phyloP scores from a whole-genome alignment of 2,113 vertebrate species.

The Ceyx margarethae region DNA sequence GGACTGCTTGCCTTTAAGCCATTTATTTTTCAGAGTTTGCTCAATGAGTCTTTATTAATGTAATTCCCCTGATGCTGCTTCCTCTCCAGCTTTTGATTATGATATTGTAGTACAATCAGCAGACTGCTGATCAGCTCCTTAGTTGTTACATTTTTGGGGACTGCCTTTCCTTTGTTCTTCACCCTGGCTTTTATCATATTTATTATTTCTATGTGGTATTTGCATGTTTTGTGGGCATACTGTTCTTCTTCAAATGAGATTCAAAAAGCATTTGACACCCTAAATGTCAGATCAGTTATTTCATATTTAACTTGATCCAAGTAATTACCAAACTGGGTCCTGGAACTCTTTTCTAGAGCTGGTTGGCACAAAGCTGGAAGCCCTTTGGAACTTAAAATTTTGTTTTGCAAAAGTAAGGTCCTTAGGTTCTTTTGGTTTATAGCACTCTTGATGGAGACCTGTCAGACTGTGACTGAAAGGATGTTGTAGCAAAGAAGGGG shows the following conservation, averaged over 20 bases:
- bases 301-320: not conserved
- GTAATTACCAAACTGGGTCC: not conserved
- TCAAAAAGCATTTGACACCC: not conserved
- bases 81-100: not conserved
- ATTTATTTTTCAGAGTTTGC: not conserved
- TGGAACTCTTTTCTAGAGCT: not conserved
- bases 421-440: not conserved
- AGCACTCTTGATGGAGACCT: not conserved
- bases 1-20: not conserved
- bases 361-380: not conserved
- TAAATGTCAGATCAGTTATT: not conserved
- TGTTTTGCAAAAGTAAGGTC: not conserved
- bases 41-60: not conserved
- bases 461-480: not conserved
- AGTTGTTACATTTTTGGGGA: not conserved
- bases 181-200: not conserved
- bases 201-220: not conserved
- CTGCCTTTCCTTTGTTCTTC: not conserved
- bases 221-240: not conserved
- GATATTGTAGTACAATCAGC: not conserved
- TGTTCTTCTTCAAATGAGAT: not conserved
- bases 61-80: not conserved
- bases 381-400: not conserved
- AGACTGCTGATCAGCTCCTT: not conserved
- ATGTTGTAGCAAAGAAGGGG: too few species aligned